Evolutionary conservation across 2,113 vertebrate species (phyloP), one percentile per base, ranked within the genome.

Genomic region (Capreolus pygargus): DNA sequence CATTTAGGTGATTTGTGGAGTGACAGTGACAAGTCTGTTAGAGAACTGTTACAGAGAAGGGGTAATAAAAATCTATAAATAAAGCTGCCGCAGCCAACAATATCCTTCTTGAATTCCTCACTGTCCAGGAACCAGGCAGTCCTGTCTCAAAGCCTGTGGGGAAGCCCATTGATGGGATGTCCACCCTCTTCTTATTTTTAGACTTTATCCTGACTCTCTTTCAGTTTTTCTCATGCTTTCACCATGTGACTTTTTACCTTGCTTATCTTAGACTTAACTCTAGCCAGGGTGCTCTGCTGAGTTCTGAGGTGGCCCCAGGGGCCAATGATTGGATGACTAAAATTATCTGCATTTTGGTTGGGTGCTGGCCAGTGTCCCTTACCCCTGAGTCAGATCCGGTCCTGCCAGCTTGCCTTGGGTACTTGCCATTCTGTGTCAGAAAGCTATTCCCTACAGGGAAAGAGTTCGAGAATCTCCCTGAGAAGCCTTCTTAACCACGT

Each of bases 191-290:
- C 54, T 36, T 89, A 61, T 25, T 28, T 64, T 86, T 82, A 52
- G 0, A 58, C 79, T 70, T 92, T 13, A 1, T 9, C 82, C 50
- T 36, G 67, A 76, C 43, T 61, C 70, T 92, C 17, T 70, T 70
- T 70, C 96, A 43, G 33, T 50, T 82, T 57, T 85, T 85, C 28
- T 39, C 0, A 0, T 12, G n/a, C 23, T 36, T 81, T 90, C 83
- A 36, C 45, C 36, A 5, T 43, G 54, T 36, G 85, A 84, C 97
- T 88, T 61, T 79, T 97, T 43, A 6, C 45, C 70, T 96, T 94
- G 50, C 79, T 83, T 19, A 50, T 85, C 28, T 36, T 14, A 28
- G 9, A 19, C 43, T 76, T 43, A 30, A 19, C 27, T 78, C 10
- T 14, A 27, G 64, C 82, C 39, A 89, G 58, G 52, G 0, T 47